Percentiles rank a stretch among this genome's conserved stretches.
phyloP scores from a whole-genome alignment of 2,888 invertebrate species.

The Cerastis leucographa region DNA sequence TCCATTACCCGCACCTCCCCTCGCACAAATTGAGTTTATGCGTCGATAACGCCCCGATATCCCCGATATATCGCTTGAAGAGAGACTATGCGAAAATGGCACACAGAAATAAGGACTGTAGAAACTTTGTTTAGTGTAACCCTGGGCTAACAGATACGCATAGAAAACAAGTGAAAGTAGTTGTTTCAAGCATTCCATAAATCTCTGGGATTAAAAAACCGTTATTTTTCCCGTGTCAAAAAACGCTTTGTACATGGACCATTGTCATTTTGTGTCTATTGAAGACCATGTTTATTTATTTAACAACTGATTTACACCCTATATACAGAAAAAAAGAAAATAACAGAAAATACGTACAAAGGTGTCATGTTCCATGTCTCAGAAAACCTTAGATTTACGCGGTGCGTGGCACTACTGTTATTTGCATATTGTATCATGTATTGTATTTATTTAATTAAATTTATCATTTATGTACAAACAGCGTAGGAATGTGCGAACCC shows the following conservation, averaged over 20 bases:
- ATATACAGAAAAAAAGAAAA: too few relatives aligned
- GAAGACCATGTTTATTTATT: background rate
- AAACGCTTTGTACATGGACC: background rate
- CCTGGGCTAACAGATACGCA: background rate
- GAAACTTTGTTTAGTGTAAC: background rate
- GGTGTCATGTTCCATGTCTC: too few relatives aligned
- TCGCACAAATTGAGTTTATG: slow-evolving; percentile 62
- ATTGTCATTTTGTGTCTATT: background rate
- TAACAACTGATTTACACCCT: too few relatives aligned
- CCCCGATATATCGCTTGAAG: slow-evolving; percentile 46
- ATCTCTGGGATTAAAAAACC: background rate
- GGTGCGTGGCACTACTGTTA: background rate
- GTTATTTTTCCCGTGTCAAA: background rate
- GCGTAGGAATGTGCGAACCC: too few relatives aligned
- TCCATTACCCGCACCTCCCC: slow-evolving; percentile 56
- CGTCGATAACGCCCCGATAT: slow-evolving; percentile 62
- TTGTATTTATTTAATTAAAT: too few relatives aligned
- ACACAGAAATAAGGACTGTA: background rate
- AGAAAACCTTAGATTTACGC: background rate
- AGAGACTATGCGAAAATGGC: slow-evolving; percentile 19
- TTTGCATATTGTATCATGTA: too few relatives aligned
- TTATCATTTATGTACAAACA: too few relatives aligned
- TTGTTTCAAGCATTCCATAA: background rate
- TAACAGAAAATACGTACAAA: too few relatives aligned
- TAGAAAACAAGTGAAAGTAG: background rate